A percentile compares a stretch with the other conserved stretches of the same genome.
Conservation (phyloP, 1,140 invertebrate genomes). For the Proales similis region DNA sequence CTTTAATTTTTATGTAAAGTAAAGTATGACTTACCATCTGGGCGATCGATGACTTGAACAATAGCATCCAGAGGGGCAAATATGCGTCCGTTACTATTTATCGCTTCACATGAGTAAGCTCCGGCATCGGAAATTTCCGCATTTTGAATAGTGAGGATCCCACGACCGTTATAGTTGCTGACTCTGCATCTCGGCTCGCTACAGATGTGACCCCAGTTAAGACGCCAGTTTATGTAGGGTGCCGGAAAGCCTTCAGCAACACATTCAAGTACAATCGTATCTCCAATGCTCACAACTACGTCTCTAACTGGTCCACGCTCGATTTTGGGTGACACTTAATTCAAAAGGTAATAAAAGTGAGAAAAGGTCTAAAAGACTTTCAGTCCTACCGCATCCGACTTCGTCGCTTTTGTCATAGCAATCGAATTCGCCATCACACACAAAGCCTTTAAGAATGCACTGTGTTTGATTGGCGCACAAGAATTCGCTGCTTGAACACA, state of each 20-base stretch:
- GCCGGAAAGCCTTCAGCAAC: slow-evolving; percentile 77
- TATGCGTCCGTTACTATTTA: slow-evolving; percentile 73
- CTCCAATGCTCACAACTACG: slow-evolving; percentile 63
- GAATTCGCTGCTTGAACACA: slow-evolving; percentile 73
- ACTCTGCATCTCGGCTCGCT: slow-evolving; percentile 61
- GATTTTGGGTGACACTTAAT: slow-evolving; percentile 59
- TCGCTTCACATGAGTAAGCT: slow-evolving; percentile 92
- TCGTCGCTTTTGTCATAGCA: slow-evolving; percentile 83
- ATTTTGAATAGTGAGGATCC: slow-evolving; percentile 70
- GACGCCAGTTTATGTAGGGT: slow-evolving; percentile 84
- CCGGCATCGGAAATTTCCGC: slow-evolving; percentile 70
- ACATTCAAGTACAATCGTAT: slow-evolving; percentile 70
- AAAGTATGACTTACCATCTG: background rate
- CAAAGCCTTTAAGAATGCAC: slow-evolving; percentile 84
- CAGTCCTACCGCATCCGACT: slow-evolving; percentile 72
- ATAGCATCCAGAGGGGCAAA: slow-evolving; percentile 85
- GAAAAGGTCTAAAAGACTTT: slow-evolving; percentile 28
- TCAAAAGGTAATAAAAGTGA: background rate
- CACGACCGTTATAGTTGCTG: slow-evolving; percentile 53
- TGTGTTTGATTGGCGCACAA: slow-evolving; percentile 64
- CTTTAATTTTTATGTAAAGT: background rate
- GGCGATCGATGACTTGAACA: slow-evolving; percentile 68
- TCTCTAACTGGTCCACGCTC: slow-evolving; percentile 61
- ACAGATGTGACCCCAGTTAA: slow-evolving; percentile 89
- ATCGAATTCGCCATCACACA: slow-evolving; percentile 81